phyloP scores from a whole-genome alignment of 2,113 vertebrate species.

The Pithys albifrons region DNA sequence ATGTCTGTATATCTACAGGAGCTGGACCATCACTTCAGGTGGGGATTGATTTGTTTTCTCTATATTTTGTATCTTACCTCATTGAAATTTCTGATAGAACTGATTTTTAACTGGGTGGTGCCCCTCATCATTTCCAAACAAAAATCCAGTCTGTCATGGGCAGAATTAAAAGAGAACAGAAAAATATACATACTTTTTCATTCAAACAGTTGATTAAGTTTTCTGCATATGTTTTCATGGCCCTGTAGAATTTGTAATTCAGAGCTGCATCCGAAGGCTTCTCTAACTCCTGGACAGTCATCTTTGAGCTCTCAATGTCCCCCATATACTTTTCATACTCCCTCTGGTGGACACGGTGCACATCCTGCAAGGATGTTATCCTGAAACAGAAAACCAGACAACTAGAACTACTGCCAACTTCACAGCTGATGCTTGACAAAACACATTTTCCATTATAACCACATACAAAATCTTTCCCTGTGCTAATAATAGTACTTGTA shows the following conservation, averaged over 20 bases:
- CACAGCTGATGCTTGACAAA: neutral
- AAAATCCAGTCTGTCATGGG: neutral
- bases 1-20: neutral
- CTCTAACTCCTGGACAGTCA: constrained; percentile 78
- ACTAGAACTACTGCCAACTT: neutral
- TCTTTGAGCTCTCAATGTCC: constrained; percentile 80
- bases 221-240: constrained; percentile 83
- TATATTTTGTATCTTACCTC: neutral
- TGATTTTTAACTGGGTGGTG: neutral
- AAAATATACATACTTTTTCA: constrained; percentile 82
- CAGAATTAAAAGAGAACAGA: neutral
- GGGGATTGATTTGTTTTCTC: neutral
- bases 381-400: constrained; percentile 37
- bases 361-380: constrained; percentile 82
- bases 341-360: constrained; percentile 84
- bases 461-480: neutral
- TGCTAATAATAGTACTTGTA: neutral
- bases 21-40: neutral
- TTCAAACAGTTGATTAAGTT: constrained; percentile 90
- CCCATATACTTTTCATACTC: constrained; percentile 83
- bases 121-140: neutral
- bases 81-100: neutral
- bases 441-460: neutral
- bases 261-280: constrained; percentile 71
- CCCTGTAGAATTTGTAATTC: constrained; percentile 86